A percentile compares a stretch with the other conserved stretches of the same genome.
phyloP scores from a whole-genome alignment of 2,888 invertebrate species.

The Leptopilina drosophilae region DNA sequence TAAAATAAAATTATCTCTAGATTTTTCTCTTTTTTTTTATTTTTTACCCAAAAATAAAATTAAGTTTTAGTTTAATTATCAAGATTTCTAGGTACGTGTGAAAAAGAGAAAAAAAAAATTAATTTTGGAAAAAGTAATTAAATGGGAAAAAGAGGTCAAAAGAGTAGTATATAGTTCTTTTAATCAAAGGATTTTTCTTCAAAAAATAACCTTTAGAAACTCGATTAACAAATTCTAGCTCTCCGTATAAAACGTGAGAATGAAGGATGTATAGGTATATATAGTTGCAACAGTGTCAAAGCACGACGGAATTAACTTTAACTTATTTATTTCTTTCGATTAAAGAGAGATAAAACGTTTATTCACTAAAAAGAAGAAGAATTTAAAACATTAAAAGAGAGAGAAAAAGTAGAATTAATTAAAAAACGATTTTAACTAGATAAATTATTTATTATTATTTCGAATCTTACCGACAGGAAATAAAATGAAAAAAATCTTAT shows the following conservation, averaged over 20 bases:
- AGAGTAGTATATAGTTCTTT: slow-evolving; percentile 2
- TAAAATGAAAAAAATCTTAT: too few species aligned
- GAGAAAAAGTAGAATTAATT: too few species aligned
- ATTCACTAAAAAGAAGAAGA: neutral
- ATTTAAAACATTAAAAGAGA: too few species aligned
- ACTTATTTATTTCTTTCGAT: neutral
- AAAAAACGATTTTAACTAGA: too few species aligned
- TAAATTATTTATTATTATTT: too few species aligned
- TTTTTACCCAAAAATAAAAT: neutral
- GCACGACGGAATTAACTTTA: neutral
- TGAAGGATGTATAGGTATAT: neutral
- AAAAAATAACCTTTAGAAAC: slow-evolving; percentile 28
- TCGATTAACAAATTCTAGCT: slow-evolving; percentile 6
- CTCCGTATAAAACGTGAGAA: neutral
- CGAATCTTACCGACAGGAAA: too few species aligned
- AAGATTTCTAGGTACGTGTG: neutral
- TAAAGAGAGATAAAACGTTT: neutral
- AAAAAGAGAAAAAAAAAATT: neutral
- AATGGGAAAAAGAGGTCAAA: slow-evolving; percentile 15
- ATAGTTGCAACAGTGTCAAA: neutral
- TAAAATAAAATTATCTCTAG: too few species aligned
- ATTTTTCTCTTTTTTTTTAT: neutral
- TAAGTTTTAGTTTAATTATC: neutral
- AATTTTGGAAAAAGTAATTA: neutral
- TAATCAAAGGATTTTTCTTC: slow-evolving; percentile 13